Conservation (phyloP, 2,797 vertebrate species). For the Podarcis lilfordi region DNA sequence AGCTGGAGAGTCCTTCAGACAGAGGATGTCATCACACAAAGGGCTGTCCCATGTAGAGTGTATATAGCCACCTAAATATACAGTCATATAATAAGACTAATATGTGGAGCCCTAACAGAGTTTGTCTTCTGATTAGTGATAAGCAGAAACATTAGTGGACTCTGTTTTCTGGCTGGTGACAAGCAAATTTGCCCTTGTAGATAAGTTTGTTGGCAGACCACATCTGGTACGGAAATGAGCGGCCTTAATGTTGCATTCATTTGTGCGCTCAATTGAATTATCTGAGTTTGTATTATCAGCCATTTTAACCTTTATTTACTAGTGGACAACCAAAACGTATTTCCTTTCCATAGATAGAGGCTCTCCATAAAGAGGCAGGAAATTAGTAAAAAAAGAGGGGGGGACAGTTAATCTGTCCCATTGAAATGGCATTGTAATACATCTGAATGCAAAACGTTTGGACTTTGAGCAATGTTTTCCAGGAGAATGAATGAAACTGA, state of each 20-base stretch:
- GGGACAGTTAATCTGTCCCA: not conserved
- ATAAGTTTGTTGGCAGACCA: constrained; percentile 42
- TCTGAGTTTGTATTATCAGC: constrained; percentile 35
- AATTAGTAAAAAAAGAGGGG: constrained; percentile 4
- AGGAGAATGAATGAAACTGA: not conserved
- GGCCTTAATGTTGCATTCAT: constrained; percentile 51
- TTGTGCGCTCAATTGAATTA: constrained; percentile 53
- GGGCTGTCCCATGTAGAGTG: not conserved
- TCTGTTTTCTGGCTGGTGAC: constrained; percentile 24
- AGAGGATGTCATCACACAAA: not conserved
- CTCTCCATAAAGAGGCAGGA: constrained; percentile 26
- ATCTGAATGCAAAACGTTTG: not conserved
- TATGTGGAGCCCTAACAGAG: no score
- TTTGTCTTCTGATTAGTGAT: constrained; percentile 15
- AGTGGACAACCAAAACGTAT: constrained; percentile 17
- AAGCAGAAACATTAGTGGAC: constrained; percentile 21
- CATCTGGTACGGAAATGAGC: constrained; percentile 25
- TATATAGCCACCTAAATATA: not conserved
- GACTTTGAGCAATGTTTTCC: not conserved
- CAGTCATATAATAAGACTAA: not conserved
- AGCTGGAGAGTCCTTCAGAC: not conserved
- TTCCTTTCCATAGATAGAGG: constrained; percentile 44
- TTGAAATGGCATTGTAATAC: not conserved
- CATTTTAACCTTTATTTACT: constrained; percentile 33
- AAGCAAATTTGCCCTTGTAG: constrained; percentile 45